Conservation (phyloP, 2,113 vertebrate species). For the Callionymus lyra region DNA sequence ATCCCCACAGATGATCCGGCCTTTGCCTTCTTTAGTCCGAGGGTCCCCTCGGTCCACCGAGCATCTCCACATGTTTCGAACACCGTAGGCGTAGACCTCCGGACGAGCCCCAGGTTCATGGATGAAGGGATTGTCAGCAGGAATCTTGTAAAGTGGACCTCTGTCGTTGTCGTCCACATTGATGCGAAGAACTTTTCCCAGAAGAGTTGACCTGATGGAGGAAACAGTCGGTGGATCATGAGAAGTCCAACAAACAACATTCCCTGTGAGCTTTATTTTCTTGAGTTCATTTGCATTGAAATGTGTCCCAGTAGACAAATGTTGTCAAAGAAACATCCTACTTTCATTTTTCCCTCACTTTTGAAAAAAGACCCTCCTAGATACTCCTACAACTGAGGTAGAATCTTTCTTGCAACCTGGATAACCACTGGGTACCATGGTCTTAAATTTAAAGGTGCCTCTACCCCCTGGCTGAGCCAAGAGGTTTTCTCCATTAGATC, state of each 20-base stretch:
- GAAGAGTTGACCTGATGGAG: constrained; percentile 64
- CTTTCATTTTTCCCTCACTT: too few relatives aligned
- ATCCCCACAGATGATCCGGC: constrained; percentile 79
- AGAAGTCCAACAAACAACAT: background rate
- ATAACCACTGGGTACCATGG: too few relatives aligned
- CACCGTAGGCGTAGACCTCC: constrained; percentile 72
- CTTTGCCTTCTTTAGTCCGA: constrained; percentile 53
- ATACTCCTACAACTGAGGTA: too few relatives aligned
- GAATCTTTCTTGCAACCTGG: too few relatives aligned
- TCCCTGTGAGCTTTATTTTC: too few relatives aligned
- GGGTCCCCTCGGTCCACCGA: constrained; percentile 74
- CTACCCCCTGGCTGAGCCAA: too few relatives aligned
- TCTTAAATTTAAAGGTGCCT: too few relatives aligned
- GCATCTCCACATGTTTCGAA: constrained; percentile 81
- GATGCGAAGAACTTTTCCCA: constrained; percentile 78
- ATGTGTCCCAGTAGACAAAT: too few relatives aligned
- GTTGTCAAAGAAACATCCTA: too few relatives aligned
- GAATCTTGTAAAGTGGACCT: constrained; percentile 62
- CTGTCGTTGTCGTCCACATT: constrained; percentile 61
- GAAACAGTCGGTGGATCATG: background rate
- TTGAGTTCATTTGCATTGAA: too few relatives aligned
- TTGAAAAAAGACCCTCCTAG: too few relatives aligned
- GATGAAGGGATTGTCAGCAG: constrained; percentile 72
- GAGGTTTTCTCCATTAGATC: too few relatives aligned
- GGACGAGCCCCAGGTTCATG: constrained; percentile 55